Conservation (phyloP, 2,797 vertebrate species). For the Sparidentex hasta region DNA sequence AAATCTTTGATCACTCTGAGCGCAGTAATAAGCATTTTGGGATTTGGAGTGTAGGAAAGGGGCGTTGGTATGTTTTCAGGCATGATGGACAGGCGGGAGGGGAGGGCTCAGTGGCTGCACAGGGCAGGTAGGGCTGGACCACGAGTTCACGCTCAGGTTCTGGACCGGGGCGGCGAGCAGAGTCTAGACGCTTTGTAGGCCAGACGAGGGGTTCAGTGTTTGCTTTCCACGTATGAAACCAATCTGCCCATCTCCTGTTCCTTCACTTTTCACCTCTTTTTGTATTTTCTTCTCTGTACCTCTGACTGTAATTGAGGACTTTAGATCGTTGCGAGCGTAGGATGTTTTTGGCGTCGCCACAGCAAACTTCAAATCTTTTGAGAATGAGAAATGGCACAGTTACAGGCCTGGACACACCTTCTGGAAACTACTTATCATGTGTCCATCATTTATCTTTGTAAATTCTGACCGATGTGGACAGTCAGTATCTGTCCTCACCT, state of each 20-base stretch:
- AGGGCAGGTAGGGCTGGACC: conserved; percentile 21
- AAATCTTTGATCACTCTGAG: conserved; percentile 57
- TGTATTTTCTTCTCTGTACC: conserved; percentile 9
- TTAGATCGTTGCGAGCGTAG: not conserved
- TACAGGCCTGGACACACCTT: conserved; percentile 2
- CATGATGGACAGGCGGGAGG: conserved; percentile 19
- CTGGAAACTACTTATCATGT: conserved; percentile 5
- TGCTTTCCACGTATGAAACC: conserved; percentile 52
- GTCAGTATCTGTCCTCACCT: not conserved
- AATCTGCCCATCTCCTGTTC: conserved; percentile 33
- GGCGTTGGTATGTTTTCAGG: conserved; percentile 10
- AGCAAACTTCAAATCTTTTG: conserved; percentile 38
- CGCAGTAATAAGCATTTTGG: not conserved
- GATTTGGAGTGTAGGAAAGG: conserved; percentile 14
- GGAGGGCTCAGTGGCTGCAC: not conserved
- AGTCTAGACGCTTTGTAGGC: conserved; percentile 63
- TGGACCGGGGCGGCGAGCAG: conserved; percentile 25
- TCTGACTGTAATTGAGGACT: conserved; percentile 57
- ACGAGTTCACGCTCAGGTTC: conserved; percentile 41
- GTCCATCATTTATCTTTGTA: conserved; percentile 1
- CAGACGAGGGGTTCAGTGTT: conserved; percentile 44
- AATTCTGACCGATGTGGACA: not conserved
- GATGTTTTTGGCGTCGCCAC: conserved; percentile 37
- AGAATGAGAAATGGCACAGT: conserved; percentile 4
- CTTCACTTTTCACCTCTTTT: conserved; percentile 28